Percentiles rank a stretch among this genome's conserved stretches.
Conservation (phyloP, 2,797 vertebrate species). For the Balearica regulorum region DNA sequence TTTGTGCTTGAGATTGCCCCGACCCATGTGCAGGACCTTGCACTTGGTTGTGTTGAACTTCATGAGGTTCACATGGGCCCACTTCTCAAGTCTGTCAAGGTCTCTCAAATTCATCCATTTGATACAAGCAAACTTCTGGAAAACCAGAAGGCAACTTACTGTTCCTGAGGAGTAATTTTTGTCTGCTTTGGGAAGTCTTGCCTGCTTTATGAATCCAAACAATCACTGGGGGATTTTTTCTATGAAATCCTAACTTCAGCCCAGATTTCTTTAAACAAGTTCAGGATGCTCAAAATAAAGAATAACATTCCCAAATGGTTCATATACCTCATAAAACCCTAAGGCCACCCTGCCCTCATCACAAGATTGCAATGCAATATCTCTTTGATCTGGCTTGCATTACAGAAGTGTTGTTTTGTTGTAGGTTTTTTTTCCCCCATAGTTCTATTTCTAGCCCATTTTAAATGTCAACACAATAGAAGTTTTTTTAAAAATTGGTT, state of each 20-base stretch:
- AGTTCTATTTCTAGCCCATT: neutral
- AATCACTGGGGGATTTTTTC: neutral
- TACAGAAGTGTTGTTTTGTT: neutral
- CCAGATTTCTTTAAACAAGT: neutral
- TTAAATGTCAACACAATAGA: neutral
- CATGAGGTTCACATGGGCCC: no score
- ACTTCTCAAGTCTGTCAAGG: no score
- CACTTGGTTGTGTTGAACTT: no score
- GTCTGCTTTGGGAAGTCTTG: neutral
- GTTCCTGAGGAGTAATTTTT: neutral
- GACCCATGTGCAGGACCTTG: no score
- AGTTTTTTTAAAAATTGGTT: neutral
- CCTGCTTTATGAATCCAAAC: neutral
- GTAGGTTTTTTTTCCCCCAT: fast-evolving
- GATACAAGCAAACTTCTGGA: neutral
- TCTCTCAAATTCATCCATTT: neutral
- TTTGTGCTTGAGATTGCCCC: no score
- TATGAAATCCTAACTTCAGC: neutral
- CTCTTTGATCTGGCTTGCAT: neutral
- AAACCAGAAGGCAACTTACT: neutral
- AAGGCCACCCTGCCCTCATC: neutral
- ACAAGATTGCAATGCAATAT: neutral
- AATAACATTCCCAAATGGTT: neutral
- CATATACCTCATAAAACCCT: neutral
- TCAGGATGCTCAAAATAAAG: neutral